Conservation (phyloP, 2,113 vertebrate genomes). For the Meles meles region DNA sequence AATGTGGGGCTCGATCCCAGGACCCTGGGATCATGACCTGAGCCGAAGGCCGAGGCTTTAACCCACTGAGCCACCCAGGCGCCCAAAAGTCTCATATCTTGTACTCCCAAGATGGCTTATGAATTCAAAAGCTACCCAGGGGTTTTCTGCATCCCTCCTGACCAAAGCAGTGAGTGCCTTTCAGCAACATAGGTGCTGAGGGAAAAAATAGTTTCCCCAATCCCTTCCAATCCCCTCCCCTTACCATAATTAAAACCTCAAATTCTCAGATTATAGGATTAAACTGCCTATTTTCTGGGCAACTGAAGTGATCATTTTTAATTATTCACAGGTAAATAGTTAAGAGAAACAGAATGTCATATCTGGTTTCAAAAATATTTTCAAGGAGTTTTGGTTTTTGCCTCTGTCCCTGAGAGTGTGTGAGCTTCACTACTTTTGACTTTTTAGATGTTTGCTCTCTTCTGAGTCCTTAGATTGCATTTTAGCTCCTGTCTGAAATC, state of each 20-base stretch:
- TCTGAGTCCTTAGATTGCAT: neutral
- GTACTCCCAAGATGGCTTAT: constrained; percentile 61
- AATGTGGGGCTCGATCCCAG: too few relatives aligned
- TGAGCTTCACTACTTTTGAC: neutral
- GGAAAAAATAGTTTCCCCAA: neutral
- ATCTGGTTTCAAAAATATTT: neutral
- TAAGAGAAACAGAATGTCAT: neutral
- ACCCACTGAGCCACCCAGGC: too few relatives aligned
- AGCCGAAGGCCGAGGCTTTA: too few relatives aligned
- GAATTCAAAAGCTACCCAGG: constrained; percentile 45
- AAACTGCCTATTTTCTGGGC: neutral
- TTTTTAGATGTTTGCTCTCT: neutral
- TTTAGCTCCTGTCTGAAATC: constrained; percentile 10
- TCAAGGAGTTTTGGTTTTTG: neutral
- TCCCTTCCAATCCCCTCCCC: neutral
- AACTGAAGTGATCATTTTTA: neutral
- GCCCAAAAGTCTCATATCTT: constrained; percentile 62
- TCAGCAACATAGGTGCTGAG: neutral
- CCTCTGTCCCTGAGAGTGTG: neutral
- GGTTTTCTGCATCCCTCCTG: neutral
- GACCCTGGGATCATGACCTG: too few relatives aligned
- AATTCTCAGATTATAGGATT: neutral
- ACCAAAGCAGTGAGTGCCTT: constrained; percentile 47
- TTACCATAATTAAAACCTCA: neutral
- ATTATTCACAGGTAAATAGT: neutral